These are phyloP conservation scores for Thrips palmi DNA, from an alignment of 1,140 invertebrate genomes.

Conservation along the genomic window DNA sequence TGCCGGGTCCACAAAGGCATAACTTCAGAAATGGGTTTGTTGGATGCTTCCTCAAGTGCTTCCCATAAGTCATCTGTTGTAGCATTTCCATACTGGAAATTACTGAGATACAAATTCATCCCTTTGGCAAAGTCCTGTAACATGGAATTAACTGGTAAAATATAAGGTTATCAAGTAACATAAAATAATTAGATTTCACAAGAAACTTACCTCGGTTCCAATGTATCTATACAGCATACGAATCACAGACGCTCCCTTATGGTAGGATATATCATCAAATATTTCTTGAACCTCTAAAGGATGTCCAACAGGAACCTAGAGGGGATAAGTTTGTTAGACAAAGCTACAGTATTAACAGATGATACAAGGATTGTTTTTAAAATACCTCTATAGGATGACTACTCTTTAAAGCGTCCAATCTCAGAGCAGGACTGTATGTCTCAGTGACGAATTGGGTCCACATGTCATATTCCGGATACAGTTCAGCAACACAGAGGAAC, in stretches of 20 bases:
- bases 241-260: conserved; percentile 84
- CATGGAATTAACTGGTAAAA: too few species aligned
- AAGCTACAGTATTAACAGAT: too few species aligned
- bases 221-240: conserved; percentile 93
- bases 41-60: conserved; percentile 71
- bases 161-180: not conserved
- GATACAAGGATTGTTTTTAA: too few species aligned
- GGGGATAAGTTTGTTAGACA: not conserved
- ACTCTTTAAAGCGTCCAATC: conserved; percentile 75
- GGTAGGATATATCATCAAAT: conserved; percentile 91
- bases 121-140: conserved; percentile 73
- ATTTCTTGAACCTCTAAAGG: conserved; percentile 87
- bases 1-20: conserved; percentile 93
- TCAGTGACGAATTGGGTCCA: conserved; percentile 85
- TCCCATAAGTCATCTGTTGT: conserved; percentile 90
- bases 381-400: conserved; percentile 79
- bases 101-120: conserved; percentile 81
- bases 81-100: conserved; percentile 79
- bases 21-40: conserved; percentile 73
- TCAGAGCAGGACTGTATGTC: conserved; percentile 59
- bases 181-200: too few species aligned
- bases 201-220: conserved; percentile 51
- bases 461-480: conserved; percentile 84
- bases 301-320: conserved; percentile 54
- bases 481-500: conserved; percentile 67